Evolutionary conservation across 1,140 invertebrate genomes (phyloP).

Genomic region (Drosophila kepulauana): DNA sequence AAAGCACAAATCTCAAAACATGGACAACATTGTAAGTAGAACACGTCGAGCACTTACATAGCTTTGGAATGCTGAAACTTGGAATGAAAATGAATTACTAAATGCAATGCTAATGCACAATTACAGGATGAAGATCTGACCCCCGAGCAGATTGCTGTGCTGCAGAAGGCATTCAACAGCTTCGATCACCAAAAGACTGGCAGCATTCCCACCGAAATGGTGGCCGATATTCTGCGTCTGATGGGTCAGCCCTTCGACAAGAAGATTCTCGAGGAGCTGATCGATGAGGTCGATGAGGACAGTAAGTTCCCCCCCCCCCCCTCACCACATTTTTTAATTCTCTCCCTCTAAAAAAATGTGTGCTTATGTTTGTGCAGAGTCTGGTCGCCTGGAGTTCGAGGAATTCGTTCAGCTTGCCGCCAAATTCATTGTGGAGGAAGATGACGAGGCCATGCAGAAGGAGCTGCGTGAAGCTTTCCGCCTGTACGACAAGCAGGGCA

Average conservation of each 20-base stretch:
- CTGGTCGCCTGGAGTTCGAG: slow-evolving; percentile 96
- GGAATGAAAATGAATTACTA: not conserved
- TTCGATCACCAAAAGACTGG: slow-evolving; percentile 97
- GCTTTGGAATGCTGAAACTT: too few relatives aligned
- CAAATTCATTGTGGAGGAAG: slow-evolving; percentile 97
- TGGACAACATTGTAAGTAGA: slow-evolving; percentile 65
- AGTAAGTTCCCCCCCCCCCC: slow-evolving; percentile 88
- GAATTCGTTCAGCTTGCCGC: slow-evolving; percentile 97
- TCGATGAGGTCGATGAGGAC: slow-evolving; percentile 97
- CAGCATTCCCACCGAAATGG: slow-evolving; percentile 97
- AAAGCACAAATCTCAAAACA: slow-evolving; percentile 49
- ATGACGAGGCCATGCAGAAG: slow-evolving; percentile 96
- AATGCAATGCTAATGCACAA: not conserved
- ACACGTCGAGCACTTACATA: not conserved
- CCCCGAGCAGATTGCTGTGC: slow-evolving; percentile 89
- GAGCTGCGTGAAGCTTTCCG: slow-evolving; percentile 97
- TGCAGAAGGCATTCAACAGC: slow-evolving; percentile 97
- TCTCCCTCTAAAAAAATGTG: not conserved
- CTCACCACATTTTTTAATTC: slow-evolving; percentile 79
- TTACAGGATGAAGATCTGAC: slow-evolving; percentile 88
- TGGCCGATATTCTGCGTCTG: slow-evolving; percentile 95
- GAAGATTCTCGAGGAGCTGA: slow-evolving; percentile 96
- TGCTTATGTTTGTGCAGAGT: slow-evolving; percentile 87
- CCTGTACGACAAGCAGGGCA: slow-evolving; percentile 95
- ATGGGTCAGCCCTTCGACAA: slow-evolving; percentile 99